Evolutionary conservation across 2,113 vertebrate genomes (phyloP).

Genomic region (Syrmaticus mikado): DNA sequence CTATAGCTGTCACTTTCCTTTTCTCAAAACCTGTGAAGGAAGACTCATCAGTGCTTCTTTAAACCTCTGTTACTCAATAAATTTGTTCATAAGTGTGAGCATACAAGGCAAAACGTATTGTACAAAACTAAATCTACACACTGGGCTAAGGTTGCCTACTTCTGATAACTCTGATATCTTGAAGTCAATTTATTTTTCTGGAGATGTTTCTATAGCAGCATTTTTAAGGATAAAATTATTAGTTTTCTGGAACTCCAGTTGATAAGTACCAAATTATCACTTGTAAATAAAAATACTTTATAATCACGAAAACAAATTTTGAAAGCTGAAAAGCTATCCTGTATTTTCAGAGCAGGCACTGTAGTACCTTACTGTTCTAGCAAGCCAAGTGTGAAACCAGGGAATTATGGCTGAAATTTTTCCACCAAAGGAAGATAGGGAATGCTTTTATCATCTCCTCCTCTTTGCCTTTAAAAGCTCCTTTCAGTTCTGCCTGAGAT

Average conservation of each 20-base stretch:
- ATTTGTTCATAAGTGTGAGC: not conserved
- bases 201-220: not conserved
- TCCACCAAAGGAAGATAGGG: not conserved
- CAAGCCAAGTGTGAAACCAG: not conserved
- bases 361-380: not conserved
- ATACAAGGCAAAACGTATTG: too few species aligned
- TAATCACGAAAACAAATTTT: not conserved
- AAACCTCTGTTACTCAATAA: not conserved
- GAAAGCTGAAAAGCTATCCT: not conserved
- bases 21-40: not conserved
- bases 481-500: not conserved
- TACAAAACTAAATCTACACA: too few species aligned
- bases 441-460: not conserved
- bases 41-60: not conserved
- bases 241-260: not conserved
- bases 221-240: not conserved
- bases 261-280: not conserved
- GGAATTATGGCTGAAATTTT: not conserved
- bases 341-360: not conserved
- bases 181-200: not conserved
- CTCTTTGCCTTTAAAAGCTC: not conserved
- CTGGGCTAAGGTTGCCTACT: too few species aligned
- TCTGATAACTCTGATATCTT: too few species aligned
- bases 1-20: not conserved
- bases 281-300: not conserved